Base-by-base conservation (phyloP, 1,140 invertebrate genomes). In the Euwallacea fornicatus region DNA sequence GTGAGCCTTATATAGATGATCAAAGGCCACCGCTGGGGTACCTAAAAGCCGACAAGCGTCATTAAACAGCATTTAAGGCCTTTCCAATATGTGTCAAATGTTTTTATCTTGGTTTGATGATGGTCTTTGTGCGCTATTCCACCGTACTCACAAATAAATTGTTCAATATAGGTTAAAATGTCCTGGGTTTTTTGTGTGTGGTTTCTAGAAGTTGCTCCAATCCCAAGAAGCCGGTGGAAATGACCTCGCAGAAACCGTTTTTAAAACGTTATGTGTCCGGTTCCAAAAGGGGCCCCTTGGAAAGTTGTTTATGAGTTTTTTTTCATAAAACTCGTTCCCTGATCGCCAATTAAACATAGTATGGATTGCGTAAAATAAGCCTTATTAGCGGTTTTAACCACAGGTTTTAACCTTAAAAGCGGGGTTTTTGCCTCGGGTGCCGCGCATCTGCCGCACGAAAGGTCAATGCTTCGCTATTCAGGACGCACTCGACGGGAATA, bases 231-330 rank as follows among this genome's bases (percentile, higher is more conserved):
- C 42, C 41, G 41, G 42, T 44, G 59, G 41, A 62, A 62, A 44
- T 62, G 59, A 62, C 59, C 59, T 44, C 59, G 6, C 7, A 62
- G 59, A 62, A 62, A 62, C 59, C 33, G 59, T 62, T 62, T 44
- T 62, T 11, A 62, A 62, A 62, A 62, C 42, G 59, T 62, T 62
- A 62, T 62, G 8, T 13, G 56, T 33, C 56, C 21, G 33, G 59
- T 62, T 62, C 59, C 59, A 43, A 62, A 62, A 62, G 59, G 7
- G 59, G 6, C 59, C 55, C 55, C 55, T 15, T 58, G 21, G 21
- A 58, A 33, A 58, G 55, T 50, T 50, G 46, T 50, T 50, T 50
- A 50, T 50, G 9, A 13, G 50, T 53, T 53, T 53, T 53, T 53
- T 53, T 53, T 50, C 21, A 4, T 33, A 33, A 33, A 33, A 33